Percentiles rank a stretch among this genome's conserved stretches.
Evolutionary conservation across 2,888 invertebrate genomes (phyloP).

Genomic region (Rhamnusium bicolor): DNA sequence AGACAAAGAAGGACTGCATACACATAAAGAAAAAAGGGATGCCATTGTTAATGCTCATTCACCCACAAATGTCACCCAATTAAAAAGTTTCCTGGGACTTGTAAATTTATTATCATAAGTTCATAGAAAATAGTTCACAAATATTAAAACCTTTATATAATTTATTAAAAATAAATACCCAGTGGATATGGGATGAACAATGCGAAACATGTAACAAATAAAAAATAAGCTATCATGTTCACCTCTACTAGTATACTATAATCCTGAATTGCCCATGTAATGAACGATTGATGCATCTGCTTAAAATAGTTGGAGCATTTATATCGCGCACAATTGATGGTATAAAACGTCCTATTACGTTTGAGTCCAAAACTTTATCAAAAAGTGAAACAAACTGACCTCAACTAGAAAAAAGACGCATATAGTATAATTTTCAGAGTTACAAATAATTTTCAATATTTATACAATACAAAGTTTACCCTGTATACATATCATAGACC

Average conservation of each 20-base stretch:
- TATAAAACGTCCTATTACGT: constrained; percentile 8
- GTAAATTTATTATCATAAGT: constrained; percentile 33
- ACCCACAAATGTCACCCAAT: constrained; percentile 14
- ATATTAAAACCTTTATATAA: constrained; percentile 26
- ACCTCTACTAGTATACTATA: constrained; percentile 13
- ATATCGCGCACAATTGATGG: constrained; percentile 11
- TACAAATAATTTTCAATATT: constrained; percentile 16
- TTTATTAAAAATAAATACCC: constrained; percentile 28
- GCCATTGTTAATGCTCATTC: constrained; percentile 1
- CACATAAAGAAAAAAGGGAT: constrained; percentile 3
- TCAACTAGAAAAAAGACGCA: constrained; percentile 13
- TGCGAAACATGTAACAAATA: constrained; percentile 13
- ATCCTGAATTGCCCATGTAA: constrained; percentile 7
- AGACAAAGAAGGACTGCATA: constrained; percentile 34
- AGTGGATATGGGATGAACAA: constrained; percentile 14
- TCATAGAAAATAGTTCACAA: constrained; percentile 17
- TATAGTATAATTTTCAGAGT: constrained; percentile 15
- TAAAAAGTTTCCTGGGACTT: constrained; percentile 34
- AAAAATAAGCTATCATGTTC: constrained; percentile 13
- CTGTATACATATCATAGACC: constrained; percentile 22
- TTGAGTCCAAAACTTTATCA: not conserved
- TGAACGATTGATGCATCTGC: constrained; percentile 26
- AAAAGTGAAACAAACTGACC: not conserved
- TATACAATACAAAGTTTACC: constrained; percentile 21
- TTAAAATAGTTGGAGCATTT: constrained; percentile 19